Evolutionary conservation across 2,888 invertebrate species (phyloP).

Genomic region (Epirrhoe tristata): DNA sequence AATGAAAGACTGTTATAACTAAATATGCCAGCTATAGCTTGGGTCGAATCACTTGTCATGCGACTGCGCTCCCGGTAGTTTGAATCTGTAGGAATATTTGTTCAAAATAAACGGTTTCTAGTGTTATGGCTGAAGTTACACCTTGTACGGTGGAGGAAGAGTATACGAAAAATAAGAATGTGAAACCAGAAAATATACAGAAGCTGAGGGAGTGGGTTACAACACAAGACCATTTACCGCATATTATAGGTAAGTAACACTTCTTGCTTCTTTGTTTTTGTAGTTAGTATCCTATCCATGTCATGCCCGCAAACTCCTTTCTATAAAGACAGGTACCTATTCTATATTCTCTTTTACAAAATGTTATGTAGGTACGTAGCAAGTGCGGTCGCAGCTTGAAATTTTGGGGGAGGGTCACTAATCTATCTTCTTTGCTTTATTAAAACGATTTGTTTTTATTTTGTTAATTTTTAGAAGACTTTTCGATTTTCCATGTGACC

Average conservation of each 20-base stretch:
- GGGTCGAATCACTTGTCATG: slow-evolving; percentile 38
- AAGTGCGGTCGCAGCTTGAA: no score
- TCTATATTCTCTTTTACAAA: no score
- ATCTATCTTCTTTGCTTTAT: no score
- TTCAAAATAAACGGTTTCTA: not conserved
- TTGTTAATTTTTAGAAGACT: no score
- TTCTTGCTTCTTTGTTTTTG: not conserved
- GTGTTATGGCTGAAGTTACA: slow-evolving; percentile 49
- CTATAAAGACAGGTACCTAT: no score
- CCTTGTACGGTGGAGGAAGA: slow-evolving; percentile 65
- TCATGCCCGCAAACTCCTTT: no score
- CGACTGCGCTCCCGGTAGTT: slow-evolving; percentile 27
- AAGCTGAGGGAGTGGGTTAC: slow-evolving; percentile 85
- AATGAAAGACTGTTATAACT: slow-evolving; percentile 15
- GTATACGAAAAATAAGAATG: slow-evolving; percentile 83
- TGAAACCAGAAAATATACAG: slow-evolving; percentile 84
- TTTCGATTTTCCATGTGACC: no score
- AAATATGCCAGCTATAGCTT: slow-evolving; percentile 7
- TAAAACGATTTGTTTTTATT: no score
- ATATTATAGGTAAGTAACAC: slow-evolving; percentile 70
- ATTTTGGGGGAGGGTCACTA: no score
- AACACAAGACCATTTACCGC: slow-evolving; percentile 87
- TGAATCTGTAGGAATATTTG: slow-evolving; percentile 8
- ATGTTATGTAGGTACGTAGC: no score
- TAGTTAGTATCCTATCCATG: not conserved